These are phyloP conservation scores for Melipona quadrifasciata DNA, from an alignment of 1,140 invertebrate species.

Conservation along the genomic window DNA sequence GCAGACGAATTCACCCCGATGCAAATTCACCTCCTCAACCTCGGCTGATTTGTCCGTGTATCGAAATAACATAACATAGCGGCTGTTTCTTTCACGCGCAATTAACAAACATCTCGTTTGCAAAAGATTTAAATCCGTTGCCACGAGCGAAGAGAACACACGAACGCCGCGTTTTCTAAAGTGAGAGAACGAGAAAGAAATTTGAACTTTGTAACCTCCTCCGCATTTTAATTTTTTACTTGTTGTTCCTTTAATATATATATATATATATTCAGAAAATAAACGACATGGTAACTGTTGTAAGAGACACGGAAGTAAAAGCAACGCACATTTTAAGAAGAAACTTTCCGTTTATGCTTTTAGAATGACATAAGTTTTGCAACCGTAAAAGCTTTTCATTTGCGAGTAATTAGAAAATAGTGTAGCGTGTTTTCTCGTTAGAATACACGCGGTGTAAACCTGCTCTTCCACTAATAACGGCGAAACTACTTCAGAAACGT, in stretches of 20 bases:
- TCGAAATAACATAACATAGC: not conserved
- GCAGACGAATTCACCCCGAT: not conserved
- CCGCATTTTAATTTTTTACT: not conserved
- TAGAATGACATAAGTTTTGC: not conserved
- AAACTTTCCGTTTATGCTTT: not conserved
- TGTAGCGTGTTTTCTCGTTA: not conserved
- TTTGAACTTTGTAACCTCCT: not conserved
- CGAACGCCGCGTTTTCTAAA: not conserved
- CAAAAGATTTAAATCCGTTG: not conserved
- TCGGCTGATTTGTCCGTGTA: not conserved
- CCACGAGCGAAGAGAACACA: not conserved
- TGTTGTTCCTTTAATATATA: not conserved
- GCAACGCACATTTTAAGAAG: not conserved
- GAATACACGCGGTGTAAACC: not conserved
- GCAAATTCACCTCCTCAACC: not conserved
- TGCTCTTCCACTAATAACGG: not conserved
- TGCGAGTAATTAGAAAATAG: not conserved
- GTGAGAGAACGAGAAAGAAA: not conserved
- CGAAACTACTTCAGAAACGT: not conserved
- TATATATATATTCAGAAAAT: too few species aligned
- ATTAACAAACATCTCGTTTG: not conserved
- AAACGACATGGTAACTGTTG: not conserved
- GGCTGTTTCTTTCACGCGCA: not conserved
- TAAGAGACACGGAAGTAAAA: not conserved
- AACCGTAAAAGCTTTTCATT: not conserved